These are phyloP conservation scores for Capromys pilorides DNA, from an alignment of 2,797 vertebrate species.

Conservation along the genomic window DNA sequence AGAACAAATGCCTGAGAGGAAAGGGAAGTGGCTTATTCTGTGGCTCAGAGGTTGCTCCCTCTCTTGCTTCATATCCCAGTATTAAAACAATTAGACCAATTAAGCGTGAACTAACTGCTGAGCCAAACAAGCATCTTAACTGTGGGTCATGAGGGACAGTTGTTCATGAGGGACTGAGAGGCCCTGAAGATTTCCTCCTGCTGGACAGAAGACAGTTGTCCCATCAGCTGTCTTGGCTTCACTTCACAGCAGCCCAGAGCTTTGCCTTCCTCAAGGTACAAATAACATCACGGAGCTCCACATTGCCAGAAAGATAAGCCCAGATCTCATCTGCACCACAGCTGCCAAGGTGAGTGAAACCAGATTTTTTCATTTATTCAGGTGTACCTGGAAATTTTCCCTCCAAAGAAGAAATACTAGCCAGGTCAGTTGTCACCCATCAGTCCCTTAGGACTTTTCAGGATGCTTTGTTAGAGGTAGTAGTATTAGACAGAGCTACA, in stretches of 20 bases:
- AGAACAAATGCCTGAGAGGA: neutral
- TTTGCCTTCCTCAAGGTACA: neutral
- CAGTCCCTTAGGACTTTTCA: too few species aligned
- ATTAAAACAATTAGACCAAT: neutral
- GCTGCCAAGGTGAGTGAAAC: neutral
- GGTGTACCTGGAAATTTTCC: neutral
- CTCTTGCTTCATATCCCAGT: neutral
- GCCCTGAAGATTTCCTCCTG: neutral
- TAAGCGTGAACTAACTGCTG: neutral
- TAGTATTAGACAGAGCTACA: too few species aligned
- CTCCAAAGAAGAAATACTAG: neutral
- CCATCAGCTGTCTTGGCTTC: too few species aligned
- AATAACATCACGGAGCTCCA: neutral
- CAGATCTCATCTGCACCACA: too few species aligned
- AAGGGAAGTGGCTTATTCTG: neutral
- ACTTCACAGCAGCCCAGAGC: neutral
- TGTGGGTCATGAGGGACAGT: neutral
- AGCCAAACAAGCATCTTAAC: neutral
- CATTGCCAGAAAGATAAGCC: too few species aligned
- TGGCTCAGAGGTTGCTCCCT: neutral
- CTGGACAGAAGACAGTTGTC: neutral
- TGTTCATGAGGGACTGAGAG: too few species aligned
- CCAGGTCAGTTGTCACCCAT: too few species aligned
- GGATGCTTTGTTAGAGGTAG: too few species aligned
- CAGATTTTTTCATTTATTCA: neutral